Evolutionary conservation across 2,888 invertebrate species (phyloP).

Genomic region (Pheosia gnoma): DNA sequence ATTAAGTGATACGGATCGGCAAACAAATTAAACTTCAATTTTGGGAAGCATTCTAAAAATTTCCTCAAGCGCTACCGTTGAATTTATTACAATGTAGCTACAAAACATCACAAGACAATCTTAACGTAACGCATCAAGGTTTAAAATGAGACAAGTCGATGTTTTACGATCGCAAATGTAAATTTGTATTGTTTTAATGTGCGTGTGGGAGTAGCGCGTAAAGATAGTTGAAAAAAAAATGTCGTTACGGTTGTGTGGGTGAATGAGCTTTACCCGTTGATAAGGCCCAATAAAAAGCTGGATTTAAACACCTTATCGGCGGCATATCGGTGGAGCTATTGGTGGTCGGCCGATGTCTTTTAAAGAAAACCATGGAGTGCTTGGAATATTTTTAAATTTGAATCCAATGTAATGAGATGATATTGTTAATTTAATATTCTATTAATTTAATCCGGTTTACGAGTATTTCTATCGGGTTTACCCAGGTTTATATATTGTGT

Average conservation of each 20-base stretch:
- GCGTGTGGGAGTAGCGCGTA: slow-evolving; percentile 37
- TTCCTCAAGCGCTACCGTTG: slow-evolving; percentile 29
- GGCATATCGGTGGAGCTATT: slow-evolving; percentile 57
- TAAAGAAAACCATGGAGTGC: slow-evolving; percentile 38
- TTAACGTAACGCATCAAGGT: slow-evolving; percentile 4
- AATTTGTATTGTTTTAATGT: slow-evolving; percentile 21
- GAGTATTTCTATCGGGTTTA: too few species aligned
- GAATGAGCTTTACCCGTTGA: slow-evolving; percentile 64
- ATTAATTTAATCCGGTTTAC: too few species aligned
- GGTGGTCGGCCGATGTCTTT: slow-evolving; percentile 52
- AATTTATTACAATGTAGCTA: neutral
- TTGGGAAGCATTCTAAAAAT: slow-evolving; percentile 50
- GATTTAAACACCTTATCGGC: slow-evolving; percentile 75
- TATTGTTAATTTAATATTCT: too few species aligned
- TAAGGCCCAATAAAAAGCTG: slow-evolving; percentile 75
- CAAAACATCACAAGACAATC: slow-evolving; percentile 8
- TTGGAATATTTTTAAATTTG: neutral
- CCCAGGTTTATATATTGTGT: too few species aligned
- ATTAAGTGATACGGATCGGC: slow-evolving; percentile 50
- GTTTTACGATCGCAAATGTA: slow-evolving; percentile 5
- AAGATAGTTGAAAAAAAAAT: slow-evolving; percentile 43
- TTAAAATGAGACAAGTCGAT: slow-evolving; percentile 17
- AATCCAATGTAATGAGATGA: too few species aligned
- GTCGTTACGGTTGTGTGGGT: slow-evolving; percentile 53
- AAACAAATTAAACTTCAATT: slow-evolving; percentile 46